phyloP scores from a whole-genome alignment of 2,113 vertebrate species.

The Elephantulus edwardii region DNA sequence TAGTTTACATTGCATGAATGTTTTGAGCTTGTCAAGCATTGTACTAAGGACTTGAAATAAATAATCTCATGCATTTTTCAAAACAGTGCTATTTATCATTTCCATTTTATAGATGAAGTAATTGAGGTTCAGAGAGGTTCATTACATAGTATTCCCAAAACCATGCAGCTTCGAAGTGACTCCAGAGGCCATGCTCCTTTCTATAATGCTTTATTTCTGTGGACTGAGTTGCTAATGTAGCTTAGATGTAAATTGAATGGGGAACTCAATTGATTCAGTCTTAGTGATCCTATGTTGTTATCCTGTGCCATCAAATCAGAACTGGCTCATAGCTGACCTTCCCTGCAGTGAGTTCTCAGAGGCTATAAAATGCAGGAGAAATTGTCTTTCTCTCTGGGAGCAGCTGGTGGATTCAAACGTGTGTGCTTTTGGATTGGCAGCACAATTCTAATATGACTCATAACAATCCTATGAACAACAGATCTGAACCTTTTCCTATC shows the following conservation, averaged over 20 bases:
- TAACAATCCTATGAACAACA: too few relatives aligned
- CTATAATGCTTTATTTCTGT: background rate
- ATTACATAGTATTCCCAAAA: background rate
- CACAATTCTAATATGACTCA: too few relatives aligned
- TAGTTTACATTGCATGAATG: constrained; percentile 43
- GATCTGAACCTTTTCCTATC: too few relatives aligned
- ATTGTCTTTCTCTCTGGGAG: too few relatives aligned
- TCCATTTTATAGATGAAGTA: constrained; percentile 42
- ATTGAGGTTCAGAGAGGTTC: constrained; percentile 8
- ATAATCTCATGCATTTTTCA: constrained; percentile 28
- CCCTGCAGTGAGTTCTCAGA: too few relatives aligned
- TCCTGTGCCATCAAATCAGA: too few relatives aligned
- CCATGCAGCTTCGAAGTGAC: background rate
- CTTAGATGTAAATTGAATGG: constrained; percentile 43
- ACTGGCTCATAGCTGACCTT: too few relatives aligned
- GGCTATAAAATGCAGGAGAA: too few relatives aligned
- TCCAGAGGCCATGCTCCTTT: background rate
- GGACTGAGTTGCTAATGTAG: constrained; percentile 37
- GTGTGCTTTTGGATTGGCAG: too few relatives aligned
- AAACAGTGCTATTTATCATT: constrained; percentile 10
- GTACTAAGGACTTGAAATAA: constrained; percentile 34
- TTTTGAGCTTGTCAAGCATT: constrained; percentile 31
- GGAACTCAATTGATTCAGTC: constrained; percentile 27
- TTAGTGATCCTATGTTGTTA: too few relatives aligned
- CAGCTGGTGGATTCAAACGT: too few relatives aligned